Percentiles rank a stretch among this genome's conserved stretches.
phyloP scores from a whole-genome alignment of 2,888 invertebrate genomes.

The Blomia tropicalis region DNA sequence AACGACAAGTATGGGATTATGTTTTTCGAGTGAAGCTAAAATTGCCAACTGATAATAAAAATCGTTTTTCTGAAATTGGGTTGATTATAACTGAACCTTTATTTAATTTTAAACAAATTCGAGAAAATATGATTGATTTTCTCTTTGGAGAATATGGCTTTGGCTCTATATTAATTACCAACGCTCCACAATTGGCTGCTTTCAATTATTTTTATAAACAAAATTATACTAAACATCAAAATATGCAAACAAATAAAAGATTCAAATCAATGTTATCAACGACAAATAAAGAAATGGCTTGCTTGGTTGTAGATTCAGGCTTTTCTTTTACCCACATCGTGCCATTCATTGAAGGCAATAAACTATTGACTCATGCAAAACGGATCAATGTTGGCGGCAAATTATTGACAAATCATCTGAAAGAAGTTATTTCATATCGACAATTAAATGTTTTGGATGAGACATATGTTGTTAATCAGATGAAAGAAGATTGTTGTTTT shows the following conservation, averaged over 20 bases:
- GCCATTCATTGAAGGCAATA: constrained; percentile 67
- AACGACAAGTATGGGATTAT: constrained; percentile 90
- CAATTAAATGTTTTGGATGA: constrained; percentile 98
- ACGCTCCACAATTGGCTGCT: constrained; percentile 29
- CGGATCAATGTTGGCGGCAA: constrained; percentile 93
- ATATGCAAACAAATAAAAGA: neutral
- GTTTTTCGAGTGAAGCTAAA: constrained; percentile 46
- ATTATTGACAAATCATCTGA: constrained; percentile 86
- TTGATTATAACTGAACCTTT: constrained; percentile 82
- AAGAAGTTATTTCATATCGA: constrained; percentile 86
- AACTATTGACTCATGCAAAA: constrained; percentile 43
- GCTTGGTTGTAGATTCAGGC: constrained; percentile 77
- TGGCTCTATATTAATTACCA: constrained; percentile 44
- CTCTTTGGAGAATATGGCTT: constrained; percentile 95
- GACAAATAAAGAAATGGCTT: constrained; percentile 33
- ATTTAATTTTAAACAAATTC: constrained; percentile 76
- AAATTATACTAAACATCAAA: neutral
- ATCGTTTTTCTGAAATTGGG: constrained; percentile 50
- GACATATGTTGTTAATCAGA: constrained; percentile 92
- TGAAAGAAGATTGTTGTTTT: constrained; percentile 91
- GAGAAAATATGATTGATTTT: constrained; percentile 85
- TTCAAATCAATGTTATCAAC: neutral
- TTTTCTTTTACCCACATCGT: constrained; percentile 89
- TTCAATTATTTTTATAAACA: constrained; percentile 7
- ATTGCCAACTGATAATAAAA: neutral